Base-by-base conservation (phyloP, 2,113 vertebrate species). In the Cathartes aura region DNA sequence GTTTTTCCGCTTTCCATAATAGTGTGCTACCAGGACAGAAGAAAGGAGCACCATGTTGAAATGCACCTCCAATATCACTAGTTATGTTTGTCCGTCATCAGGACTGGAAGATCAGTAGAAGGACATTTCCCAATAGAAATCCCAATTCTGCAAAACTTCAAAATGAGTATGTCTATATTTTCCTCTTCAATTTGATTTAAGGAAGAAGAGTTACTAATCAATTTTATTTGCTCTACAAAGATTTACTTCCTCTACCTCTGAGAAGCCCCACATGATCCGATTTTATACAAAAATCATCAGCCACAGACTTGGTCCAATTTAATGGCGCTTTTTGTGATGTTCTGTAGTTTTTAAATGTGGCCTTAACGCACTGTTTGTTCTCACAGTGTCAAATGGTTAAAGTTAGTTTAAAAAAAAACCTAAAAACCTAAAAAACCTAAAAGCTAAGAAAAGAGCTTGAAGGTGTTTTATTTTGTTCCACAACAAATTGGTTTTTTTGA, bases 1-100 rank as follows among this genome's bases (percentile, higher is more conserved):
- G 96, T 99, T 99, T 98, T 99, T 99, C 98, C 99, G 98, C 97
- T 99, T 99, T 20, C 99, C 99, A 4, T 99, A 99, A 97, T 99
- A 99, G 97, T 99, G 99, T 47, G 99, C 99, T 99, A 81, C 60
- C 96, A 87, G 78, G 74, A 85, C 85, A 94, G 90, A 89, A 97
- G 76, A 94, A 76, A 97, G 86, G 64, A 94, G 50, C 43, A 76
- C 45, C 9, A 20, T 20, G 66, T 30, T 90, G 86, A 89, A 95
- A 89, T 24, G n/a, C 66, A 91, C 87, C 64, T 80, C 76, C 73
- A 86, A 10, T 6, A n/a, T 16, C 70, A 74, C 30, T 38, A 19
- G 30, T 70, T 27, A 71, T 5, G 34, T 47, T 45, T 91, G 32
- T 34, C 59, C 50, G 42, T 50, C 27, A 38, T 36, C 70, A 62